A percentile compares a stretch with the other conserved stretches of the same genome.
These are phyloP conservation scores for Pipistrellus pygmaeus DNA, from an alignment of 2,797 vertebrate genomes.

Conservation along the genomic window DNA sequence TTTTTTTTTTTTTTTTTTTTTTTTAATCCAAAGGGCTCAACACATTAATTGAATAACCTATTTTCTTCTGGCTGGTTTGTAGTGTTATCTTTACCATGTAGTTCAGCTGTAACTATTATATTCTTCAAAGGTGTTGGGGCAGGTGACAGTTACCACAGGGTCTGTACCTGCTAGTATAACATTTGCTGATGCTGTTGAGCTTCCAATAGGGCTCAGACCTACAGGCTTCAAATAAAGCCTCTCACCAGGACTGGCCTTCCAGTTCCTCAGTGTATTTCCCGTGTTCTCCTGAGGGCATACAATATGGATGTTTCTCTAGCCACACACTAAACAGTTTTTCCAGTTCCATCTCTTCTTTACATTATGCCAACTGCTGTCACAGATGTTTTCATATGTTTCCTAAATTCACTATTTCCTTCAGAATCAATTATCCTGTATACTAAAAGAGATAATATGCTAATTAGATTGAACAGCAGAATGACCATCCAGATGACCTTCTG, in stretches of 20 bases:
- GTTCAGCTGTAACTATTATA: background rate
- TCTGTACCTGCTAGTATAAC: background rate
- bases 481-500: too few species aligned
- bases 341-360: background rate
- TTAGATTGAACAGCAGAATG: too few species aligned
- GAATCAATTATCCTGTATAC: background rate
- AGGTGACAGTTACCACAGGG: background rate
- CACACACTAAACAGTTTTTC: background rate
- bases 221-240: background rate
- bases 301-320: background rate
- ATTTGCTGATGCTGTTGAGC: background rate
- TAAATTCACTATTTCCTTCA: background rate
- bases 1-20: background rate
- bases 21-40: background rate
- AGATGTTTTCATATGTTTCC: background rate
- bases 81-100: background rate
- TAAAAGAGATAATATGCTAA: too few species aligned
- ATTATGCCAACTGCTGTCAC: background rate
- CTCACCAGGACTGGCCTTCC: background rate
- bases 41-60: background rate
- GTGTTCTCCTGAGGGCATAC: background rate
- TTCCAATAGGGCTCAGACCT: background rate
- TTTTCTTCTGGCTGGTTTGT: background rate
- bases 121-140: background rate
- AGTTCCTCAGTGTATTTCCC: background rate